These are phyloP conservation scores for Panonychus citri DNA, from an alignment of 1,140 invertebrate species.

Conservation along the genomic window DNA sequence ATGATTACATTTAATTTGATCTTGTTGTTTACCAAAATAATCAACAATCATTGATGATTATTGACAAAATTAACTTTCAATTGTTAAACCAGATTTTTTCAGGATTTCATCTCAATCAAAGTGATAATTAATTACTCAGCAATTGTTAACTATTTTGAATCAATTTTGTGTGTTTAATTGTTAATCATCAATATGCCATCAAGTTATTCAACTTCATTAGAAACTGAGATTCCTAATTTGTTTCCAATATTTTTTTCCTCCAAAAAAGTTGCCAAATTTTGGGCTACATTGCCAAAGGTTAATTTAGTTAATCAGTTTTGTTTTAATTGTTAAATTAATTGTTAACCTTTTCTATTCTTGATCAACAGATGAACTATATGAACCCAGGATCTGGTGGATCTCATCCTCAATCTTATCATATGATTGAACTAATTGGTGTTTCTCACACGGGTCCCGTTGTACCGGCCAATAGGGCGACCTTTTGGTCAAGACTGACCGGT, in stretches of 20 bases:
- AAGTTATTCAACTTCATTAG: background rate
- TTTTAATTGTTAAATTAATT: background rate
- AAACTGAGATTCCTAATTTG: background rate
- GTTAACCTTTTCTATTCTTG: background rate
- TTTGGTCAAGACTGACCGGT: slow-evolving; percentile 47
- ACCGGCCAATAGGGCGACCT: slow-evolving; percentile 32
- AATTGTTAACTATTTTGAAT: too few species aligned
- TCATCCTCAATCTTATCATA: slow-evolving; percentile 30
- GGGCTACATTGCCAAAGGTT: slow-evolving; percentile 3
- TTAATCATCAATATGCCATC: background rate
- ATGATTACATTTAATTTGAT: too few species aligned
- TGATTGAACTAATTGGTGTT: slow-evolving; percentile 61
- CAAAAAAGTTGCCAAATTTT: slow-evolving; percentile 2
- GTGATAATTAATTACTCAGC: too few species aligned
- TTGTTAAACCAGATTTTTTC: too few species aligned
- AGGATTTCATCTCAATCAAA: too few species aligned
- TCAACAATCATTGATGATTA: too few species aligned
- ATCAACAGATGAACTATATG: slow-evolving; percentile 2
- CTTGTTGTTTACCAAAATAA: too few species aligned
- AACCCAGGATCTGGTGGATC: background rate
- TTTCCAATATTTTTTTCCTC: slow-evolving; percentile 2
- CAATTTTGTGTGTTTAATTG: too few species aligned
- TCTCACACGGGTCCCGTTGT: slow-evolving; percentile 69
- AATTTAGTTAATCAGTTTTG: background rate
- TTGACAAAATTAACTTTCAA: too few species aligned